phyloP scores from a whole-genome alignment of 2,888 invertebrate species.

The Penaeus monodon region DNA sequence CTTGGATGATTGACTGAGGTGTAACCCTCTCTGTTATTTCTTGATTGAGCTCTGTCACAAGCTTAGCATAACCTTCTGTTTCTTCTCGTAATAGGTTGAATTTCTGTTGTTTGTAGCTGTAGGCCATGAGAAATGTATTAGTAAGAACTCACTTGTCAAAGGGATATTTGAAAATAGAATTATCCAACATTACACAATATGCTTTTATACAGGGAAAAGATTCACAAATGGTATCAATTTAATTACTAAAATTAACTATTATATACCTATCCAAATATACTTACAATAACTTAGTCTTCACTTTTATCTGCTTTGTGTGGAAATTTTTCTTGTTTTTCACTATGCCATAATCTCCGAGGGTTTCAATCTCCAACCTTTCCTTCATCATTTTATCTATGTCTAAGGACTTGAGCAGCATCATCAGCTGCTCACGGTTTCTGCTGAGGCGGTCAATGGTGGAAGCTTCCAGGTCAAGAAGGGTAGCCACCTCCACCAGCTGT shows the following conservation, averaged over 20 bases:
- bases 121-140: background rate
- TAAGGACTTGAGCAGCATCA: slow-evolving; percentile 34
- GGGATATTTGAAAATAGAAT: background rate
- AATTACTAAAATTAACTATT: too few species aligned
- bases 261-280: slow-evolving; percentile 70
- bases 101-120: slow-evolving; percentile 97
- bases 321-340: slow-evolving; percentile 86
- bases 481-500: slow-evolving; percentile 85
- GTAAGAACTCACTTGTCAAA: background rate
- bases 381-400: slow-evolving; percentile 77
- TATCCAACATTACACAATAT: background rate
- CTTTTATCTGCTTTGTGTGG: slow-evolving; percentile 95
- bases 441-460: slow-evolving; percentile 67
- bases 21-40: slow-evolving; percentile 67
- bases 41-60: slow-evolving; percentile 93
- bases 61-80: slow-evolving; percentile 98
- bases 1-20: slow-evolving; percentile 82
- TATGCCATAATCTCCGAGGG: slow-evolving; percentile 90
- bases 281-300: slow-evolving; percentile 97
- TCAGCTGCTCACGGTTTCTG: slow-evolving; percentile 55
- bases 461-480: slow-evolving; percentile 87
- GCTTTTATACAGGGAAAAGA: too few species aligned
- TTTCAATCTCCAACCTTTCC: slow-evolving; percentile 93
- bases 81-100: slow-evolving; percentile 99
- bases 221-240: too few species aligned